Evolutionary conservation across 2,888 invertebrate genomes (phyloP), one percentile per base, ranked within the genome.

Genomic region (Torymus texanus): DNA sequence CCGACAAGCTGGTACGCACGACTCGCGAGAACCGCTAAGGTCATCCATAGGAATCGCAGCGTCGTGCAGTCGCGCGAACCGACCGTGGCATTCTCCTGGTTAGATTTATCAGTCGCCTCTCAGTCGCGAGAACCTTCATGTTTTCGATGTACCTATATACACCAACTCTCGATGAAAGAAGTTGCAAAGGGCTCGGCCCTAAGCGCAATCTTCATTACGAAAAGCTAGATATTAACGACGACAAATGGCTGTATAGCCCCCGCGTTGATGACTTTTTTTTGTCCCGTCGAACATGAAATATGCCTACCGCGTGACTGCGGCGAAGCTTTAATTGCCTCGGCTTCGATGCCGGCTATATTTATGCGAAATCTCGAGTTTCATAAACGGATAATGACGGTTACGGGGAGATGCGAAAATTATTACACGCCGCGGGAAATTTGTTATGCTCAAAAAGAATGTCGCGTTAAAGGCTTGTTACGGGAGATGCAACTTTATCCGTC

Each of bases 11-110:
- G 50, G n/a, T 21, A 13, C 51, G 56, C 70, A 41, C 29, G 10
- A 18, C 18, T 14, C 10, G 53, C 11, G 10, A n/a, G 55, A 12
- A 13, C 67, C 13, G 55, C 53, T 41, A 41, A 50, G 70, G 70
- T 71, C 70, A 56, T 59, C 24, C 21, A 41, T 21, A n/a, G 11
- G 18, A 58, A 16, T 58, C 70, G n/a, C n/a, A 24, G 65, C 56
- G 63, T 70, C 56, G 70, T 70, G 70, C 70, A 59, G 12, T 59
- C 4, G 16, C n/a, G 1, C n/a, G 14, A 13, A 41, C 16, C 66
- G 72, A 72, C 78, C 78, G 51, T 78, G 78, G 72, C 78, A 78
- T 72, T 78, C 72, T 78, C 24, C 63, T n/a, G 21, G 41, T 13
- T 13, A 78, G 65, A 78, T 78, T 78, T 78, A 78, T 78, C 72